phyloP scores from a whole-genome alignment of 2,113 vertebrate species.

The Pristiophorus japonicus region DNA sequence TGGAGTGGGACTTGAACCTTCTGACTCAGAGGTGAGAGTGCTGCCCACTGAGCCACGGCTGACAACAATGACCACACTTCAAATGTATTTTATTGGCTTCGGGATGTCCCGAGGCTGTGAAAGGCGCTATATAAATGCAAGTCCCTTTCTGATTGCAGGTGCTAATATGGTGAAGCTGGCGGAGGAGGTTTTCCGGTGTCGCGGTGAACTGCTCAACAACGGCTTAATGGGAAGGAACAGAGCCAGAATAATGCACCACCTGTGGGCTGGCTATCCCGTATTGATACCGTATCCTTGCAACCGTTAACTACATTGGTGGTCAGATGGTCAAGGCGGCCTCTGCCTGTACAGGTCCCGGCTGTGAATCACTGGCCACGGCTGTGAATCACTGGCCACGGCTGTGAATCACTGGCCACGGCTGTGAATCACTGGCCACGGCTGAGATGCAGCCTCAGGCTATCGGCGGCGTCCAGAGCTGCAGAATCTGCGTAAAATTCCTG shows the following conservation, averaged over 20 bases:
- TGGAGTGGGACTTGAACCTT: too few species aligned
- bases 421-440: not conserved
- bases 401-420: not conserved
- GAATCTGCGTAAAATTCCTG: not conserved
- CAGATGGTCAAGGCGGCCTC: not conserved
- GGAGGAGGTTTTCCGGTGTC: constrained; percentile 63
- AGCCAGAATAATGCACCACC: constrained; percentile 58
- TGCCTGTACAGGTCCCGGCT: not conserved
- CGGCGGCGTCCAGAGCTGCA: not conserved
- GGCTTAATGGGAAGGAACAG: constrained; percentile 64
- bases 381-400: not conserved
- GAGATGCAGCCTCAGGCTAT: not conserved
- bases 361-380: not conserved
- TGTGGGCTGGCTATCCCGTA: constrained; percentile 61
- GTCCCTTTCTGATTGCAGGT: constrained; percentile 52
- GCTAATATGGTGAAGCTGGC: constrained; percentile 70
- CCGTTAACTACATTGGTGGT: not conserved
- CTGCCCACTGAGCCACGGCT: too few species aligned
- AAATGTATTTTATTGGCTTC: too few species aligned
- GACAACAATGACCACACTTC: too few species aligned
- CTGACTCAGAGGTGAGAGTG: too few species aligned
- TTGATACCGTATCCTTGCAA: constrained; percentile 75
- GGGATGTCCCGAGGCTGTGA: not conserved
- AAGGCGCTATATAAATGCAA: not conserved
- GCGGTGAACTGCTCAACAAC: constrained; percentile 58